Base-by-base conservation (phyloP, 2,797 vertebrate genomes). In the Poecilia velifera region DNA sequence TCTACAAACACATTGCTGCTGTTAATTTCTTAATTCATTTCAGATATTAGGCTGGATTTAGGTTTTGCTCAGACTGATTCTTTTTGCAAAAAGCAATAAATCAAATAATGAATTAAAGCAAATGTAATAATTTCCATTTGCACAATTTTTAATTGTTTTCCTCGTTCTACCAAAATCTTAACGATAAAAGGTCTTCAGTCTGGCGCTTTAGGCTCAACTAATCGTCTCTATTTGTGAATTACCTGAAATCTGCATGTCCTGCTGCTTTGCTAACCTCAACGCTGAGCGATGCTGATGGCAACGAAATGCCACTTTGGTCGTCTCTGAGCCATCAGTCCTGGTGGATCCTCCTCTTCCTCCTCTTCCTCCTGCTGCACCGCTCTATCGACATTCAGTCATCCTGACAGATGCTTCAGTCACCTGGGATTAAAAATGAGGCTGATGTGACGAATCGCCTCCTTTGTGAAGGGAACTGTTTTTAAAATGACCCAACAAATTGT, bases 351-450 rank as follows among this genome's bases (percentile, higher is more conserved):
- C 82, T 83, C 84, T 68, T 2, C 77, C 73, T 47, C 77, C 72
- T 75, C 76, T 72, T 36, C 66, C 66, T 43, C 20, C 68, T 55
- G 84, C 84, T 74, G 81, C 74, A 81, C 79, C 16, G 43, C 87
- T 81, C 83, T 76, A 93, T 93, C 83, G 90, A 91, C 87, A 6
- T 91, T 91, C 90, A 90, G 92, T 93, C 85, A 86, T 74, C 82
- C 88, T 93, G 90, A 92, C 90, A 88, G 91, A 94, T 90, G 93
- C 85, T 89, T 90, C 88, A 88, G 91, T 94, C 91, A 89, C 85
- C 81, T 82, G 85, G 89, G 90, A 93, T 92, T 91, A 93, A 88
- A 92, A 94, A 94, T 81, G 88, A 91, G 86, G 72, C 90, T 36
- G 76, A 71, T 81, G 74, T 92, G 94, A 94, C 87, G 34, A 83